These are phyloP conservation scores for Florisuga fusca DNA, from an alignment of 2,797 vertebrate genomes.

Conservation along the genomic window DNA sequence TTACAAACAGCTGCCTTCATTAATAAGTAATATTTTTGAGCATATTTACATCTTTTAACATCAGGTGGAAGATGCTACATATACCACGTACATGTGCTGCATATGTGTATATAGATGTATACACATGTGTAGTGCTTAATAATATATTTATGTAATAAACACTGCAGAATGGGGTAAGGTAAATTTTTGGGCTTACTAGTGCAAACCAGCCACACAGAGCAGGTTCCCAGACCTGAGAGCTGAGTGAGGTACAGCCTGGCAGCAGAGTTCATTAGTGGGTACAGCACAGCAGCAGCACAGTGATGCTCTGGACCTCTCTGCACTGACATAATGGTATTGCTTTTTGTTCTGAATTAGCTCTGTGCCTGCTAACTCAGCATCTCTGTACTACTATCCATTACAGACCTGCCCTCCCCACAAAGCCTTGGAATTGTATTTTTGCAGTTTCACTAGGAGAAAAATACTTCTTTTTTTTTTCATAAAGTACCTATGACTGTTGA, in stretches of 20 bases:
- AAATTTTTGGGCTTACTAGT: background rate
- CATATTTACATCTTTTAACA: background rate
- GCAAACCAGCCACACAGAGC: background rate
- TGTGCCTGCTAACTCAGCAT: background rate
- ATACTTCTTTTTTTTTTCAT: background rate
- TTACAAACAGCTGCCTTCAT: background rate
- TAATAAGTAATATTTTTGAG: background rate
- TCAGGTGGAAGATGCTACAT: background rate
- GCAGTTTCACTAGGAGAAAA: background rate
- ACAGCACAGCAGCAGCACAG: background rate
- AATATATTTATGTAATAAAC: background rate
- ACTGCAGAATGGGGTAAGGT: background rate
- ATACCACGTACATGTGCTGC: background rate
- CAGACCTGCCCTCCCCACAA: background rate
- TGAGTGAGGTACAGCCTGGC: background rate
- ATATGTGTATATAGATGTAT: background rate
- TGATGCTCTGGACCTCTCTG: background rate
- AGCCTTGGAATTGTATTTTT: background rate
- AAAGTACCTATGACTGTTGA: background rate
- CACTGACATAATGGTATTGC: background rate
- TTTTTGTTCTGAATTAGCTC: background rate
- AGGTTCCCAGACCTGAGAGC: background rate
- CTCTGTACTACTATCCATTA: background rate
- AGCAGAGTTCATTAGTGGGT: background rate
- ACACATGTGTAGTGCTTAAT: accelerated